Evolutionary conservation across 2,797 vertebrate species (phyloP), one percentile per base, ranked within the genome.

Genomic region (Tangara arthus): DNA sequence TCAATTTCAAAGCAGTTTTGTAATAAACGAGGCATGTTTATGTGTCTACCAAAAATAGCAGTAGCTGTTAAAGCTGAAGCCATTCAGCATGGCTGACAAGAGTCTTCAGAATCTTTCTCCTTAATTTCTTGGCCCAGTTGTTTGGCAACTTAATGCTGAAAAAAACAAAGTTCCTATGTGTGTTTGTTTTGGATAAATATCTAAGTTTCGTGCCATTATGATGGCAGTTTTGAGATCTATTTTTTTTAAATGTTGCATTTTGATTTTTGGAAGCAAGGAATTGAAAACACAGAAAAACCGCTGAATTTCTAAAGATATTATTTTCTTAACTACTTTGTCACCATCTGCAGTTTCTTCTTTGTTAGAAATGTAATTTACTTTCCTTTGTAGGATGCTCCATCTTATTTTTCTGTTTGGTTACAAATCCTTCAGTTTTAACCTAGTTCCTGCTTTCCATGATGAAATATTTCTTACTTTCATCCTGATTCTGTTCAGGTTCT

Each of bases 101-200:
- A 93, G 84, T 95, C 94, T 88, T 96, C 68, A 77, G 90, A 97
- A 97, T 97, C 94, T 88, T 96, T 95, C 91, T 93, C 44, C 41
- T 93, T 96, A 95, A 97, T 97, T 98, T 97, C 91, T 97, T 97
- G 97, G 96, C 94, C 82, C 70, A 55, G 55, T 75, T 89, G 69
- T 90, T 91, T 95, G 96, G 96, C 94, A 96, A 95, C 77, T 85
- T 66, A 69, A 77, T 71, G 72, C 91, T 96, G 91, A 97, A 96
- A 95, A 95, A 95, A 93, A 96, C 96, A 90, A 87, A 86, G 72
- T 96, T 98, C 92, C 91, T 95, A 94, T 97, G 87, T 95, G 68
- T 96, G 59, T 97, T 98, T 97, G 93, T 92, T 95, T 97, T 98
- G 97, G 97, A 96, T 81, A 94, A 87, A 88, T 88, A 28, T 59